Conservation (phyloP, 2,113 vertebrate genomes). For the Passer montanus region DNA sequence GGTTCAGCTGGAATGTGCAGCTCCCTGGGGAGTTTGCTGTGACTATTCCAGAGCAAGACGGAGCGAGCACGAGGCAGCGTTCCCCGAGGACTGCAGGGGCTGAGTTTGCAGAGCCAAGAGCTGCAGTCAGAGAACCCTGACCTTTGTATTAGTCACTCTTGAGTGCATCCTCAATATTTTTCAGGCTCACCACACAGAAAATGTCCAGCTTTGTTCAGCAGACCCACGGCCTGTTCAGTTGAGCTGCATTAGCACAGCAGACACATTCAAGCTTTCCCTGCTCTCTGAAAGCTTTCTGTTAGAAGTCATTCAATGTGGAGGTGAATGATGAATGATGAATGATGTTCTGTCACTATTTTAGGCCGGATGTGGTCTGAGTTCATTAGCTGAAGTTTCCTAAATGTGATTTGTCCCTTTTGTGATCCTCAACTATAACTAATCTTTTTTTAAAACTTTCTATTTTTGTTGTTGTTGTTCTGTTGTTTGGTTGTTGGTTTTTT, state of each 20-base stretch:
- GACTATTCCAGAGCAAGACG: neutral
- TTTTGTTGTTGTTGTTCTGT: neutral
- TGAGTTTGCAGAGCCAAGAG: neutral
- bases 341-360: slow-evolving; percentile 22
- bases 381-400: neutral
- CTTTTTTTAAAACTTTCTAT: neutral
- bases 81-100: neutral
- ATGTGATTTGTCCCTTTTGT: neutral
- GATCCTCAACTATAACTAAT: neutral
- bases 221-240: neutral
- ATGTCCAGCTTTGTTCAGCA: slow-evolving; percentile 16
- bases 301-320: neutral
- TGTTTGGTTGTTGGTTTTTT: neutral
- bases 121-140: slow-evolving; percentile 6
- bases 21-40: neutral
- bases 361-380: neutral
- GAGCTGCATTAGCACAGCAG: neutral
- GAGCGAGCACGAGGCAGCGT: neutral
- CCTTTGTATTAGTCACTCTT: neutral
- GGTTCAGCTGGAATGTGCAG: neutral
- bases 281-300: neutral
- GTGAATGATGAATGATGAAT: neutral
- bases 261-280: neutral
- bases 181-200: neutral
- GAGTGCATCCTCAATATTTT: neutral